A percentile compares a stretch with the other conserved stretches of the same genome.
Conservation (phyloP, 2,888 invertebrate genomes). For the Deilephila porcellus region DNA sequence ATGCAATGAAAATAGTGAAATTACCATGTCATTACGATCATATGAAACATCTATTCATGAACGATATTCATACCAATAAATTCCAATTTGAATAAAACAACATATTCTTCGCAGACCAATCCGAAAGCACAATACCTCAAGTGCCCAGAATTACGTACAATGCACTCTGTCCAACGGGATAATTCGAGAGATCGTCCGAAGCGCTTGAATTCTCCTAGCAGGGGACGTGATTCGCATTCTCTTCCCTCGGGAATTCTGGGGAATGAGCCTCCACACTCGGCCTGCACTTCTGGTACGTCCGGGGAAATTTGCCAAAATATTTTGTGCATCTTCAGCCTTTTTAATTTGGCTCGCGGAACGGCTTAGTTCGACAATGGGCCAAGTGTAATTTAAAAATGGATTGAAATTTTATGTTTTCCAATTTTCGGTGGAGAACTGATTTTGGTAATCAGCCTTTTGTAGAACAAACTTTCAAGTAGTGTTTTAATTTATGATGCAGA, state of each 20-base stretch:
- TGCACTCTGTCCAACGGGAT: constrained; percentile 53
- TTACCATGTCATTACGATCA: too few species aligned
- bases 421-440: neutral
- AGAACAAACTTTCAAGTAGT: too few species aligned
- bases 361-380: constrained; percentile 38
- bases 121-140: constrained; percentile 35
- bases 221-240: constrained; percentile 67
- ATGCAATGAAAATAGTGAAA: neutral
- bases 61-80: too few species aligned
- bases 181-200: constrained; percentile 58
- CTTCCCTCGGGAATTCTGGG: constrained; percentile 50
- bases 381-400: constrained; percentile 35
- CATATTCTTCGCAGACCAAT: neutral
- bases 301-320: constrained; percentile 61
- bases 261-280: constrained; percentile 50
- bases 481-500: too few species aligned
- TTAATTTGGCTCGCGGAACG: constrained; percentile 52
- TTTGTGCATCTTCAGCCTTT: constrained; percentile 56
- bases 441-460: neutral
- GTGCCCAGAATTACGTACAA: constrained; percentile 49
- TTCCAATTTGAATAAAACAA: neutral
- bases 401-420: constrained; percentile 1
- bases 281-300: constrained; percentile 43
- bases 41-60: too few species aligned
- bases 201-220: constrained; percentile 54